A percentile compares a stretch with the other conserved stretches of the same genome.
These are phyloP conservation scores for Agapornis roseicollis DNA, from an alignment of 2,113 vertebrate species.

Conservation along the genomic window DNA sequence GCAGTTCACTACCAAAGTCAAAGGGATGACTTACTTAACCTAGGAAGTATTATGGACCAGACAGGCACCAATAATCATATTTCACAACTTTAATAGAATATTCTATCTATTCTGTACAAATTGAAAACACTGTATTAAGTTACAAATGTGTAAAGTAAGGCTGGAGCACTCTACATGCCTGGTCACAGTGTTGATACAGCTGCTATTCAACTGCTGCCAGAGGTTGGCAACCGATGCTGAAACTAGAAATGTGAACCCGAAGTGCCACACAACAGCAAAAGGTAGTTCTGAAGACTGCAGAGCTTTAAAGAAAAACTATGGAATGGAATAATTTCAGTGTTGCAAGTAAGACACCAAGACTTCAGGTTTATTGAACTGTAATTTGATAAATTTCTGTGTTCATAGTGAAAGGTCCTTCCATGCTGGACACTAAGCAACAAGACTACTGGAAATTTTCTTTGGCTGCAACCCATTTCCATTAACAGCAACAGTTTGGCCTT, in stretches of 20 bases:
- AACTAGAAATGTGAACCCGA: slow-evolving; percentile 44
- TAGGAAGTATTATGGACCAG: slow-evolving; percentile 18
- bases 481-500: background rate
- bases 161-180: slow-evolving; percentile 85
- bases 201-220: slow-evolving; percentile 65
- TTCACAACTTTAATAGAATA: slow-evolving; percentile 99
- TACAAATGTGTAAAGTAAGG: slow-evolving; percentile 93
- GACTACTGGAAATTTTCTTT: slow-evolving; percentile 20
- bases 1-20: background rate
- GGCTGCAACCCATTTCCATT: slow-evolving; percentile 45
- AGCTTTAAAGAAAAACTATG: slow-evolving; percentile 35
- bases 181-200: slow-evolving; percentile 74
- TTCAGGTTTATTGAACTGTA: slow-evolving; percentile 8
- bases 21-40: background rate
- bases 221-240: slow-evolving; percentile 34
- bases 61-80: slow-evolving; percentile 64
- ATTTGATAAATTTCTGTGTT: background rate
- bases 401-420: slow-evolving; percentile 7
- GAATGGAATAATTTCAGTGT: slow-evolving; percentile 56
- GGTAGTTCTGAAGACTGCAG: slow-evolving; percentile 47
- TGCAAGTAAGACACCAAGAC: slow-evolving; percentile 53
- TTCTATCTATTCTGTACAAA: slow-evolving; percentile 97
- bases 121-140: slow-evolving; percentile 90
- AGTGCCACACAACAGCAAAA: slow-evolving; percentile 48
- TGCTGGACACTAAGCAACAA: slow-evolving; percentile 26